phyloP scores from a whole-genome alignment of 2,888 invertebrate species.

The Catocala sponsa region DNA sequence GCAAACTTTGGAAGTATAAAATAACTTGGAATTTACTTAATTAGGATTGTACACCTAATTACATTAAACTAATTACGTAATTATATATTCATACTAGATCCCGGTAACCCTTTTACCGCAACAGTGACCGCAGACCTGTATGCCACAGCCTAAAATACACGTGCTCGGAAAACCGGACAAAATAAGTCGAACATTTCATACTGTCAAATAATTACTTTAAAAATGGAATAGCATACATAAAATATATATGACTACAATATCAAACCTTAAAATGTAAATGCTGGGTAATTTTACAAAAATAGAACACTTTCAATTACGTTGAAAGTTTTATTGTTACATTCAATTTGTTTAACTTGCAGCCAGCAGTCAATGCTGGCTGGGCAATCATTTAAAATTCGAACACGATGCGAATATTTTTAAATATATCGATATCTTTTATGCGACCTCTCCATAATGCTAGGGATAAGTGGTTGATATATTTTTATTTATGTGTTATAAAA shows the following conservation, averaged over 20 bases:
- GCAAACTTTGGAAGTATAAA: neutral
- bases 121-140: neutral
- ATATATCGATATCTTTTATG: constrained; percentile 24
- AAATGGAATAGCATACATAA: neutral
- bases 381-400: constrained; percentile 7
- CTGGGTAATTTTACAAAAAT: neutral
- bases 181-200: neutral
- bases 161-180: neutral
- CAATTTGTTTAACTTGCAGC: neutral
- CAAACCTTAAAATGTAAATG: neutral
- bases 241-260: neutral
- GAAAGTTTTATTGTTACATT: constrained; percentile 5
- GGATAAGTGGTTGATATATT: too few species aligned
- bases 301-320: constrained; percentile 7
- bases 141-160: neutral
- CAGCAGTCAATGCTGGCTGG: neutral
- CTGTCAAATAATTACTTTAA: neutral
- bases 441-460: neutral
- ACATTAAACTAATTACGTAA: constrained; percentile 1
- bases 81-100: constrained; percentile 3
- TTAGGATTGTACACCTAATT: constrained; percentile 2
- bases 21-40: neutral
- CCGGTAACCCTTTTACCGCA: constrained; percentile 1
- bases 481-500: too few species aligned
- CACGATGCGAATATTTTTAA: constrained; percentile 28